Evolutionary conservation across 1,140 invertebrate species (phyloP).

Genomic region (Bacillus rossius): DNA sequence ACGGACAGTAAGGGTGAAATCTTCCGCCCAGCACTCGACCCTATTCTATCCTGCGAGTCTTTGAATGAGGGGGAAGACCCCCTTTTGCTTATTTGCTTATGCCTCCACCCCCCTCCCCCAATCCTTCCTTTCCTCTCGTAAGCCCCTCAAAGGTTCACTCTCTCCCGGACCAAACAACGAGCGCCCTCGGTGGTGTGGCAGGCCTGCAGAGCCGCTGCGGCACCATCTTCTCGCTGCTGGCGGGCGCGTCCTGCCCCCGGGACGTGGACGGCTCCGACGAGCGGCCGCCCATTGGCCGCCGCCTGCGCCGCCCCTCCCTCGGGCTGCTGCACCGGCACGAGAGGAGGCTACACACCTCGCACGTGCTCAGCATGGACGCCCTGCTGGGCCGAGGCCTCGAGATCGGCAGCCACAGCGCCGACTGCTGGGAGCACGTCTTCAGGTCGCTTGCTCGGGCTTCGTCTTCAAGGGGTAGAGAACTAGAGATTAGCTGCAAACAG

Average conservation of each 20-base stretch:
- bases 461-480: too few relatives aligned
- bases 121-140: too few relatives aligned
- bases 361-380: slow-evolving; percentile 87
- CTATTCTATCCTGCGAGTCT: too few relatives aligned
- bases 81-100: too few relatives aligned
- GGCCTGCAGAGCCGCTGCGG: slow-evolving; percentile 79
- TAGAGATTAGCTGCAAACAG: too few relatives aligned
- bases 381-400: slow-evolving; percentile 74
- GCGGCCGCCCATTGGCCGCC: neutral
- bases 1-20: too few relatives aligned
- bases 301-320: slow-evolving; percentile 7
- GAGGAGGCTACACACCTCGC: slow-evolving; percentile 58
- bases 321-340: slow-evolving; percentile 25
- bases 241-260: slow-evolving; percentile 67
- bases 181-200: slow-evolving; percentile 27
- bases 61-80: too few relatives aligned
- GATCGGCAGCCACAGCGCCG: slow-evolving; percentile 81
- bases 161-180: too few relatives aligned
- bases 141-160: too few relatives aligned
- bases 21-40: too few relatives aligned
- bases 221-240: slow-evolving; percentile 70
- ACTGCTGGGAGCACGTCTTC: slow-evolving; percentile 93
- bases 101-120: too few relatives aligned
- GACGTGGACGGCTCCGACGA: slow-evolving; percentile 23
- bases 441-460: too few relatives aligned